These are phyloP conservation scores for Ictidomys tridecemlineatus DNA, from an alignment of 2,113 vertebrate genomes.

Conservation along the genomic window DNA sequence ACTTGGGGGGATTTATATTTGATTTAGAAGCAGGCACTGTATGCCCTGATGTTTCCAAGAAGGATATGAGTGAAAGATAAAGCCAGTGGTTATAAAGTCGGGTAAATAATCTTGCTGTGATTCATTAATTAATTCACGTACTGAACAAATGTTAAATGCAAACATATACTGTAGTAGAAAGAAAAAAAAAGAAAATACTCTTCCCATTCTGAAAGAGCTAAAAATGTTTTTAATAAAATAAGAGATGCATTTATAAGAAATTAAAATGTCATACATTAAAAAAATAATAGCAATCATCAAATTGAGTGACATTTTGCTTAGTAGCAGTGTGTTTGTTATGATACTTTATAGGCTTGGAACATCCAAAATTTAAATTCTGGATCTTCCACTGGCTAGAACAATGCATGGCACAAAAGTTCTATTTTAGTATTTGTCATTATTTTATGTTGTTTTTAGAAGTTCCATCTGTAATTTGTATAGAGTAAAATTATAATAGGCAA, in stretches of 20 bases:
- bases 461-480: background rate
- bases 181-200: background rate
- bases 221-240: background rate
- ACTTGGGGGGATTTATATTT: background rate
- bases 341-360: background rate
- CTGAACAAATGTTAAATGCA: background rate
- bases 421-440: background rate
- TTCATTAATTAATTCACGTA: background rate
- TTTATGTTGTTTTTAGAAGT: background rate
- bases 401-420: background rate
- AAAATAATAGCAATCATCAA: background rate
- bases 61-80: background rate
- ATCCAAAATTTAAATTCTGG: background rate
- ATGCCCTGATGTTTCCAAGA: background rate
- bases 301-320: background rate
- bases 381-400: background rate
- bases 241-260: background rate
- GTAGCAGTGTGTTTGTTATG: background rate
- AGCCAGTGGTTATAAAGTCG: background rate
- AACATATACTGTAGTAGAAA: background rate
- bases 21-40: background rate
- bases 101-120: background rate
- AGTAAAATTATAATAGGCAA: background rate
- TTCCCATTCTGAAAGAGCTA: background rate
- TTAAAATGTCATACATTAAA: background rate